phyloP scores from a whole-genome alignment of 1,140 invertebrate genomes.

The Macrosteles quadrilineatus region DNA sequence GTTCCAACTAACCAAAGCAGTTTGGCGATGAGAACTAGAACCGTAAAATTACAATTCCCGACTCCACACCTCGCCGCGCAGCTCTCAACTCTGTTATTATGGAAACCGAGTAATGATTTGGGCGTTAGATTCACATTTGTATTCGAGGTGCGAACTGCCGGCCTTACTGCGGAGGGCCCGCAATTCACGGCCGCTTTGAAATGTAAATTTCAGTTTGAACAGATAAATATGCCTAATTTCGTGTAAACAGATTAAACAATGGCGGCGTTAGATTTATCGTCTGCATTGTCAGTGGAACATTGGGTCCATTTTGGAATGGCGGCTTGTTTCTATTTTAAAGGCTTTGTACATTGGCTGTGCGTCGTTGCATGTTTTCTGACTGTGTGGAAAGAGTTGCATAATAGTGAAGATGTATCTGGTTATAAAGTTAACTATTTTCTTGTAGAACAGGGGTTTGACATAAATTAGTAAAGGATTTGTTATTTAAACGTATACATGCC shows the following conservation, averaged over 20 bases:
- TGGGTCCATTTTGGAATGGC: no score
- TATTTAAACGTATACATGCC: no score
- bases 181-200: slow-evolving; percentile 1
- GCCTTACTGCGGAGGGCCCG: background rate
- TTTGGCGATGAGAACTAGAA: no score
- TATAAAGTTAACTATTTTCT: no score
- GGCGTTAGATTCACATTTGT: background rate
- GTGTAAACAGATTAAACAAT: slow-evolving; percentile 25
- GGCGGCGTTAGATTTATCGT: background rate
- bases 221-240: slow-evolving; percentile 24
- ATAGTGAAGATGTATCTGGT: no score
- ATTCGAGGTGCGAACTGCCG: slow-evolving; percentile 16
- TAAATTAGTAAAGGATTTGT: no score
- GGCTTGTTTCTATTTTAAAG: no score
- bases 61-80: background rate
- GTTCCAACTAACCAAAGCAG: no score
- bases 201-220: slow-evolving; percentile 11
- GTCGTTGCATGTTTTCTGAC: no score
- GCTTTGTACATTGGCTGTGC: no score
- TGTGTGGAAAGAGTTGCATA: no score
- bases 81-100: background rate
- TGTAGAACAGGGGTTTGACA: no score
- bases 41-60: background rate
- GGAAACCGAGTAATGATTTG: slow-evolving; percentile 11
- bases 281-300: background rate